Percentiles rank a stretch among this genome's conserved stretches.
phyloP scores from a whole-genome alignment of 1,140 invertebrate species.

The Ridgeia piscesae region DNA sequence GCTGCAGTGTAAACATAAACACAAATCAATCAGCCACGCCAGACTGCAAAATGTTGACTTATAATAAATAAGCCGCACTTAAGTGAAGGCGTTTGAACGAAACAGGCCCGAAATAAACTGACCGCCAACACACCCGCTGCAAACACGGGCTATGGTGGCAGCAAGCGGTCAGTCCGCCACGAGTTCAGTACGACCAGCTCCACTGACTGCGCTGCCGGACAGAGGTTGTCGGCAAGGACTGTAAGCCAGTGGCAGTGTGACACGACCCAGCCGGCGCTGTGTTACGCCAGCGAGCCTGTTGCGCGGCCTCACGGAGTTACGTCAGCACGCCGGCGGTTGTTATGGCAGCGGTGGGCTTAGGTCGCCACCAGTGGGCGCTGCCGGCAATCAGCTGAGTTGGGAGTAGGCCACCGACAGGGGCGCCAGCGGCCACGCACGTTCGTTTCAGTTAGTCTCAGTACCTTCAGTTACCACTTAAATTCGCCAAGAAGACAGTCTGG shows the following conservation, averaged over 20 bases:
- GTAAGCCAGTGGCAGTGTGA: not conserved
- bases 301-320: not conserved
- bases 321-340: constrained; percentile 9
- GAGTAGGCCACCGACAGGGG: not conserved
- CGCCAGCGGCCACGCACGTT: not conserved
- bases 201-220: not conserved
- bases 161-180: not conserved
- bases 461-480: too few species aligned
- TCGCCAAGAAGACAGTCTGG: too few species aligned
- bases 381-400: not conserved
- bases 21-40: not conserved
- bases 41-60: constrained; percentile 1
- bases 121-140: not conserved
- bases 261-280: not conserved
- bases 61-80: not conserved
- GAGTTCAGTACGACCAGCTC: not conserved
- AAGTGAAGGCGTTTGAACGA: constrained; percentile 6
- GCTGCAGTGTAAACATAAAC: not conserved
- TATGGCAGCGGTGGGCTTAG: constrained; percentile 10
- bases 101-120: not conserved
- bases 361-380: not conserved
- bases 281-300: not conserved
- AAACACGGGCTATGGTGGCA: not conserved
- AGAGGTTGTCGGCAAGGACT: not conserved
- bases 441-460: too few species aligned